Conservation (phyloP, 2,888 invertebrate genomes). For the Scaeva pyrastri region DNA sequence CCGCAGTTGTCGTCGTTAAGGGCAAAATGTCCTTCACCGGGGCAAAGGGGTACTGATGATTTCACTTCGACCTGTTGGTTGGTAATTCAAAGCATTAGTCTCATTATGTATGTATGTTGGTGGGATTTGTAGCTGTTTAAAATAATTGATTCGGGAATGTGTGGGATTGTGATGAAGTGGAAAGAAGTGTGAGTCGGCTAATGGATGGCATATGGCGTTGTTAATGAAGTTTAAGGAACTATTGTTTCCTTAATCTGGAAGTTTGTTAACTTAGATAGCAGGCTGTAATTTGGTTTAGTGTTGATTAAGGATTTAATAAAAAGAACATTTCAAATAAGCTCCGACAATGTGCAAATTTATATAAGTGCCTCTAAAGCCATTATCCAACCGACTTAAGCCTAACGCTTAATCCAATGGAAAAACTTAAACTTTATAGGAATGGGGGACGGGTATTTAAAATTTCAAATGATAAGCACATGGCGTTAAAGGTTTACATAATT, state of each 20-base stretch:
- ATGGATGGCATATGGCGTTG: neutral
- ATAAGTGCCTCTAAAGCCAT: neutral
- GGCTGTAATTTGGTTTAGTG: neutral
- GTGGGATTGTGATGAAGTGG: constrained; percentile 21
- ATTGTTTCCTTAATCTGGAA: neutral
- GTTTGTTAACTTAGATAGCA: neutral
- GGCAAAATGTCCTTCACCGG: constrained; percentile 88
- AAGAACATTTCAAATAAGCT: neutral
- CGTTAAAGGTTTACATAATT: no score
- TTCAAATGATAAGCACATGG: no score
- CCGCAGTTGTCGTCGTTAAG: constrained; percentile 89
- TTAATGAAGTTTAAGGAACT: neutral
- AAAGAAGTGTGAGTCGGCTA: neutral
- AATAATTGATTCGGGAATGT: constrained; percentile 25
- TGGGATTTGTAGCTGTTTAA: neutral
- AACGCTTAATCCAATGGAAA: no score
- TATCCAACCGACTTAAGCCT: no score
- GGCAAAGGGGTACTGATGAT: constrained; percentile 86
- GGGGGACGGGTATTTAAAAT: no score
- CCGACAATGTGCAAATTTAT: neutral
- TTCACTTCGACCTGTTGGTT: constrained; percentile 87
- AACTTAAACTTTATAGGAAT: no score
- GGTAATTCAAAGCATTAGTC: constrained; percentile 34
- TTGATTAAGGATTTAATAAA: neutral
- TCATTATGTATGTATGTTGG: neutral